Conservation (phyloP, 2,113 vertebrate species). For the Pantherophis guttatus region DNA sequence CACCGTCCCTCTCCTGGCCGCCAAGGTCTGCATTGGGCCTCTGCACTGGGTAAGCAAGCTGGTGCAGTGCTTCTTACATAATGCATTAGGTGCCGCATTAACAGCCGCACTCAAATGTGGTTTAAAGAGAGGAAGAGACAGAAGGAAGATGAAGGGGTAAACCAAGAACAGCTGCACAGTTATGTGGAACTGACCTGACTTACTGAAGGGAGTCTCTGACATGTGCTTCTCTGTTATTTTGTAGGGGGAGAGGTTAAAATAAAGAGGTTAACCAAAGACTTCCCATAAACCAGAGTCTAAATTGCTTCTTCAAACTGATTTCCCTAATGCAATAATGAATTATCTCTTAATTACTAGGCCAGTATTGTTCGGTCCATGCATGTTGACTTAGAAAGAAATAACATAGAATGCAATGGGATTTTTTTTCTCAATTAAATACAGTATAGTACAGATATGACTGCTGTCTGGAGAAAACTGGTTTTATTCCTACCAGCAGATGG, state of each 20-base stretch:
- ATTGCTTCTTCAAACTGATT: background rate
- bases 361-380: background rate
- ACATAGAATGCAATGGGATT: background rate
- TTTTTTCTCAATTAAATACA: background rate
- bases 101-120: conserved; percentile 8
- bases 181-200: conserved; percentile 5
- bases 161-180: background rate
- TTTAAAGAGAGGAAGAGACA: conserved; percentile 22
- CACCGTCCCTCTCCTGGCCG: conserved; percentile 86
- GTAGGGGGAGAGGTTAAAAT: background rate
- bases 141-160: background rate
- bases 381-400: background rate
- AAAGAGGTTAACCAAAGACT: background rate
- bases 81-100: conserved; percentile 30
- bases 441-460: background rate
- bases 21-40: conserved; percentile 92
- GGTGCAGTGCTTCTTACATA: conserved; percentile 49
- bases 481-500: background rate
- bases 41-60: conserved; percentile 89
- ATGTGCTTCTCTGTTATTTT: background rate
- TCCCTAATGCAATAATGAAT: accelerated
- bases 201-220: conserved; percentile 14
- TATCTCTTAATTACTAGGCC: background rate
- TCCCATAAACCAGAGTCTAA: background rate
- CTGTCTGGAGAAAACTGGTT: background rate